These are phyloP conservation scores for Ectemnius lituratus DNA, from an alignment of 2,888 invertebrate species.

Conservation along the genomic window DNA sequence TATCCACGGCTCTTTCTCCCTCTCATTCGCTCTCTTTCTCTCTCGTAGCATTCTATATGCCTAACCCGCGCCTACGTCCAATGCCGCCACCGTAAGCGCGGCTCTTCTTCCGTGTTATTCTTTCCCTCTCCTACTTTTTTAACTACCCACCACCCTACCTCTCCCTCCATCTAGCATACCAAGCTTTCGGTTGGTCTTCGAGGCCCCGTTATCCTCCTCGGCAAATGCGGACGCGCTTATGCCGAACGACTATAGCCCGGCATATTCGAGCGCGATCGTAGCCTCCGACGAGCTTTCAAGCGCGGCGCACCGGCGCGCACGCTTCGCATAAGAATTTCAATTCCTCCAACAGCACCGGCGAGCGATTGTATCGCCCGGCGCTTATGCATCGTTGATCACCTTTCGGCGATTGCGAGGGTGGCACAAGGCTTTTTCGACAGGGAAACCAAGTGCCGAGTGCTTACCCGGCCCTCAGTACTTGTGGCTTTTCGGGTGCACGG, in stretches of 20 bases:
- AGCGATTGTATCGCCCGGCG: conserved; percentile 51
- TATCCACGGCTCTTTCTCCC: conserved; percentile 19
- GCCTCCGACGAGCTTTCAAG: conserved; percentile 48
- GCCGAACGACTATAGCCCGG: conserved; percentile 38
- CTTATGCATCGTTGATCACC: conserved; percentile 52
- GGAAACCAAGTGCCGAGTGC: not conserved
- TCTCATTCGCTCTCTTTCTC: conserved; percentile 9
- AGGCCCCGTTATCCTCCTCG: not conserved
- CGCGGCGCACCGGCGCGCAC: too few species aligned
- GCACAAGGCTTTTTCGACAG: conserved; percentile 13
- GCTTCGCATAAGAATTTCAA: conserved; percentile 60
- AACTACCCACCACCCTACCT: conserved; percentile 10
- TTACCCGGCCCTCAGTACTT: not conserved
- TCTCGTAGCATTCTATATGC: conserved; percentile 26
- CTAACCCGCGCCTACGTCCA: conserved; percentile 54
- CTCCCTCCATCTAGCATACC: conserved; percentile 8
- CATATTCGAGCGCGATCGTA: conserved; percentile 62
- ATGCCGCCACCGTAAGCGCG: conserved; percentile 37
- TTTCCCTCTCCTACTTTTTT: conserved; percentile 38
- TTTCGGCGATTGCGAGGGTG: conserved; percentile 42
- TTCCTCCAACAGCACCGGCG: conserved; percentile 46
- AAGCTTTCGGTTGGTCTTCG: not conserved
- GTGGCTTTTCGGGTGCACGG: conserved; percentile 8
- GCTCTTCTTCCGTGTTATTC: conserved; percentile 46
- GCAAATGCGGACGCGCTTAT: not conserved